These are phyloP conservation scores for Malthinus flaveolus DNA, from an alignment of 2,888 invertebrate genomes.

Conservation along the genomic window DNA sequence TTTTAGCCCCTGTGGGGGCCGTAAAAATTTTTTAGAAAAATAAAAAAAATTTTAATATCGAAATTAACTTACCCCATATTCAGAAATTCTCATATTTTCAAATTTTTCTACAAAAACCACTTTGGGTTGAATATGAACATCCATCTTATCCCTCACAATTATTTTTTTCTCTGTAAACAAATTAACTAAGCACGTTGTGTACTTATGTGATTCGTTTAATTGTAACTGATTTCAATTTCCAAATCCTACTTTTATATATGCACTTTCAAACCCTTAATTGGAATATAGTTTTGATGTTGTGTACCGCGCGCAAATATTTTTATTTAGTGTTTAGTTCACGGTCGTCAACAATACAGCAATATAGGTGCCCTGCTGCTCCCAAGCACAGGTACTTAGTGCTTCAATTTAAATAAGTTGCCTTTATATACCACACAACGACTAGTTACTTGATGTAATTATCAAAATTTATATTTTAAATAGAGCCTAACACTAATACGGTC, in stretches of 20 bases:
- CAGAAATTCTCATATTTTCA: constrained; percentile 42
- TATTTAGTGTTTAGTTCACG: constrained; percentile 23
- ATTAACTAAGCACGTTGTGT: constrained; percentile 13
- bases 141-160: neutral
- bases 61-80: constrained; percentile 42
- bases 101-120: constrained; percentile 44
- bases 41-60: neutral
- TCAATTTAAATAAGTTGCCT: no score
- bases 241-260: constrained; percentile 32
- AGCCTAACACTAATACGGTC: no score
- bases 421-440: no score
- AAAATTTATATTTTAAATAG: no score
- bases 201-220: neutral
- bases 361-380: no score
- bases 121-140: constrained; percentile 10
- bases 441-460: no score
- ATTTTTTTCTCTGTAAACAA: neutral
- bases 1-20: no score
- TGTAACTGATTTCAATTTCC: constrained; percentile 24
- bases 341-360: constrained; percentile 16
- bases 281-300: constrained; percentile 26
- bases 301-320: neutral
- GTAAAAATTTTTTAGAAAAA: no score
- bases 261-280: constrained; percentile 24
- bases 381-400: no score